phyloP scores from a whole-genome alignment of 2,113 vertebrate species.

The Nyctereutes procyonoides region DNA sequence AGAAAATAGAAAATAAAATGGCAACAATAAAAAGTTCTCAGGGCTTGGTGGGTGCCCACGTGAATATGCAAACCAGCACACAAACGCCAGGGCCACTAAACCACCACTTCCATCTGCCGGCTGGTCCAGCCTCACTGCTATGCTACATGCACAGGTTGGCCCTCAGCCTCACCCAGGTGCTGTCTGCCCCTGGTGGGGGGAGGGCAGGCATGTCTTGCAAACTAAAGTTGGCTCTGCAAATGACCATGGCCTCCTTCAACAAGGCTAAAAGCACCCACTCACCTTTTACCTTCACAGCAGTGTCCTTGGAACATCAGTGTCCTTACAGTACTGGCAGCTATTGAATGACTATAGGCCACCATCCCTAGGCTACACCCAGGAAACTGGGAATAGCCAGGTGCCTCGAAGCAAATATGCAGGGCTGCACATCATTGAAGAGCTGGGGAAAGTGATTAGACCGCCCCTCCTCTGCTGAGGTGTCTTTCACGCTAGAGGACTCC shows the following conservation, averaged over 20 bases:
- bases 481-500: slow-evolving; percentile 91
- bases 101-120: background rate
- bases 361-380: slow-evolving; percentile 79
- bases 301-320: background rate
- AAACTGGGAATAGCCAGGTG: slow-evolving; percentile 90
- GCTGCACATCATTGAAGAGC: slow-evolving; percentile 92
- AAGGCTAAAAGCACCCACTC: background rate
- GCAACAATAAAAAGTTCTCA: background rate
- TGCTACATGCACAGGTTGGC: background rate
- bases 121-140: background rate
- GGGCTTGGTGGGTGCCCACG: background rate
- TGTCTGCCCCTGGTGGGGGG: background rate
- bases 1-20: background rate
- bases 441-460: slow-evolving; percentile 94
- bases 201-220: background rate
- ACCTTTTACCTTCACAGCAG: background rate
- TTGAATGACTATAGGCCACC: background rate
- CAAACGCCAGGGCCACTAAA: background rate
- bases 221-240: background rate
- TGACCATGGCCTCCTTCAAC: background rate
- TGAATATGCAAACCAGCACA: background rate
- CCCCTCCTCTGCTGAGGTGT: slow-evolving; percentile 92
- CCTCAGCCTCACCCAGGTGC: background rate
- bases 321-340: background rate
- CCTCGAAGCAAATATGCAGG: slow-evolving; percentile 95